Percentiles rank a stretch among this genome's conserved stretches.
Evolutionary conservation across 2,888 invertebrate genomes (phyloP).

Genomic region (Isoperla grammatica): DNA sequence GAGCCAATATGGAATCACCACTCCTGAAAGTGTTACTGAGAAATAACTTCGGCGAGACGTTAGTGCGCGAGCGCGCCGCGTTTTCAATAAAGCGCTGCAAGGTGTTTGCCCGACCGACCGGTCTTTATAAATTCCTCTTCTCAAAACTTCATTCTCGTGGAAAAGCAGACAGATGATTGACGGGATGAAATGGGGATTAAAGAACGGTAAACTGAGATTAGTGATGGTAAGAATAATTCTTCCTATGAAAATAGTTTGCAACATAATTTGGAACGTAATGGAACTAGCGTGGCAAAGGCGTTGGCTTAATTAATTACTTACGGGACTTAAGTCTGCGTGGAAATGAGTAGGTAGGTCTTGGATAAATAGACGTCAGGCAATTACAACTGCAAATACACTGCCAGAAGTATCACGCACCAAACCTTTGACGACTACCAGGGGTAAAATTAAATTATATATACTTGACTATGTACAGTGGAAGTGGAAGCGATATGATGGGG

Average conservation of each 20-base stretch:
- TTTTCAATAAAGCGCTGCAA: slow-evolving; percentile 12
- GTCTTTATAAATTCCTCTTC: slow-evolving; percentile 9
- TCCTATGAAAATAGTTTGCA: not conserved
- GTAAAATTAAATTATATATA: no score
- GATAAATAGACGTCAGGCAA: not conserved
- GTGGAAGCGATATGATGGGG: no score
- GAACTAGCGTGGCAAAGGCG: no score
- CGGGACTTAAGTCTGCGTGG: not conserved
- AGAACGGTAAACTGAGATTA: slow-evolving; percentile 17
- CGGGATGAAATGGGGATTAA: slow-evolving; percentile 11
- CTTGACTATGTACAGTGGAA: no score
- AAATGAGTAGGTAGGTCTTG: not conserved
- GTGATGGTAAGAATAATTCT: slow-evolving; percentile 15
- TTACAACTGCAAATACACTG: not conserved
- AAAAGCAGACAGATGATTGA: slow-evolving; percentile 6
- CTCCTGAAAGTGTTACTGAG: slow-evolving; percentile 19
- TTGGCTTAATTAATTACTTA: not conserved
- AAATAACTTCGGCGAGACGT: slow-evolving; percentile 13
- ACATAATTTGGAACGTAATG: not conserved
- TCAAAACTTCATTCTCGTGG: slow-evolving; percentile 4
- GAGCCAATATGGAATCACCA: slow-evolving; percentile 24
- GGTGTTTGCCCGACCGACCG: not conserved
- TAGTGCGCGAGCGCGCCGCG: not conserved
- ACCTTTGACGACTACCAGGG: not conserved
- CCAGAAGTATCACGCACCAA: not conserved